Evolutionary conservation across 2,888 invertebrate genomes (phyloP), one percentile per base, ranked within the genome.

Genomic region (Spisula subtruncata): DNA sequence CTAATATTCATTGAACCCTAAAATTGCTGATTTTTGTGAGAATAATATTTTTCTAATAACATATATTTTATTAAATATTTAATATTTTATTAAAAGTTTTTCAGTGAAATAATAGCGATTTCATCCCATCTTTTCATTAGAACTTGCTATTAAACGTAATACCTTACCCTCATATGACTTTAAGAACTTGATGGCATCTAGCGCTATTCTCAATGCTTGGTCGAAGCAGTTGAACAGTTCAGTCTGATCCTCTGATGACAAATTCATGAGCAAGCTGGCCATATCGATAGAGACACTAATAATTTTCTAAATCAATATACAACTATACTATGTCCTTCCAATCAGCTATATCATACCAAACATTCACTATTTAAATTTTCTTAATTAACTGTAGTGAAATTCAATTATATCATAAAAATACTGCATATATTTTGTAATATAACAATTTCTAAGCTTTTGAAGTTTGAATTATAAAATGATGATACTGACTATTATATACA

Each of bases 151-250:
- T 41, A 51, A 51, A 51, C 51, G 12, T 51, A 16, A 51, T 8
- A 12, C 20, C 83, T 83, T 83, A 83, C 83, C 83, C 56, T 83
- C 16, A 32, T 83, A 56, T 20, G n/a, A 1, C 51, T 56, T n/a
- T n/a, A 83, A 56, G 25, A 56, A 48, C n/a, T 56, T 4, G 12
- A 83, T 29, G 0, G 83, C 83, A 56, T 83, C 32, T 2, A 32
- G n/a, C 32, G 83, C 83, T 10, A 54, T 56, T 0, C 14, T 35
- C 32, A 83, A 10, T 29, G 56, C 83, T 2, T 54, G n/a, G 32
- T 83, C 35, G 56, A 51, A 56, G 32, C 51, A 56, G 0, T 83
- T 20, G 2, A 75, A 6, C 25, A 75, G 29, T 75, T 75, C 18
- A 16, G 29, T 35, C 18, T 75, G 75, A 35, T 75, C 75, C 14